Conservation (phyloP, 2,113 vertebrate species). For the Uria aalge region DNA sequence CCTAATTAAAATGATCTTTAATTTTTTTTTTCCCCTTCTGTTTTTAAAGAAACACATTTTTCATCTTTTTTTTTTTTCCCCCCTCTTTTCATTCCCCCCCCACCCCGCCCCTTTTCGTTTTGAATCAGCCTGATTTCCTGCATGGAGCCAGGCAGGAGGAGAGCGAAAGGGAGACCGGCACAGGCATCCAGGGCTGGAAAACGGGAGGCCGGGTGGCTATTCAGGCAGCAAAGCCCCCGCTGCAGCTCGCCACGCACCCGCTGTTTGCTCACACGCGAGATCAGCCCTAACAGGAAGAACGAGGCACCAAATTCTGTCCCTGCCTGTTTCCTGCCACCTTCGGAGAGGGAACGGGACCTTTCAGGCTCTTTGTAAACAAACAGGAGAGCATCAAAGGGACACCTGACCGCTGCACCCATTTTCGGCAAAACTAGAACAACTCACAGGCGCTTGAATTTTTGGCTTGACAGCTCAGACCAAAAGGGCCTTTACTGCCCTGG, state of each 20-base stretch:
- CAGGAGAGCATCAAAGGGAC: constrained; percentile 50
- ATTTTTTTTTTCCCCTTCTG: not conserved
- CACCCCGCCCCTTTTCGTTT: not conserved
- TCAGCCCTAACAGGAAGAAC: constrained; percentile 31
- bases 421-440: constrained; percentile 1
- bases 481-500: constrained; percentile 13
- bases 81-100: no score
- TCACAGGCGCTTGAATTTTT: constrained; percentile 13
- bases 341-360: not conserved
- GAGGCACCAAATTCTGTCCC: constrained; percentile 31
- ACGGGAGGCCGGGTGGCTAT: not conserved
- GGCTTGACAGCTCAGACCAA: constrained; percentile 19
- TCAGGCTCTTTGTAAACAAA: constrained; percentile 55
- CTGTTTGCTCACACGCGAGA: constrained; percentile 14
- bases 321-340: constrained; percentile 56
- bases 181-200: not conserved
- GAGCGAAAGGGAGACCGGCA: not conserved
- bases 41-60: constrained; percentile 43
- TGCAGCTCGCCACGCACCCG: not conserved
- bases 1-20: constrained; percentile 67
- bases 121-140: constrained; percentile 41
- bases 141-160: not conserved
- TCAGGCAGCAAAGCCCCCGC: not conserved
- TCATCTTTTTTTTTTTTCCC: not conserved
- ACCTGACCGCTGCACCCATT: constrained; percentile 11